A percentile compares a stretch with the other conserved stretches of the same genome.
Conservation (phyloP, 2,888 invertebrate genomes). For the Diploptera punctata region DNA sequence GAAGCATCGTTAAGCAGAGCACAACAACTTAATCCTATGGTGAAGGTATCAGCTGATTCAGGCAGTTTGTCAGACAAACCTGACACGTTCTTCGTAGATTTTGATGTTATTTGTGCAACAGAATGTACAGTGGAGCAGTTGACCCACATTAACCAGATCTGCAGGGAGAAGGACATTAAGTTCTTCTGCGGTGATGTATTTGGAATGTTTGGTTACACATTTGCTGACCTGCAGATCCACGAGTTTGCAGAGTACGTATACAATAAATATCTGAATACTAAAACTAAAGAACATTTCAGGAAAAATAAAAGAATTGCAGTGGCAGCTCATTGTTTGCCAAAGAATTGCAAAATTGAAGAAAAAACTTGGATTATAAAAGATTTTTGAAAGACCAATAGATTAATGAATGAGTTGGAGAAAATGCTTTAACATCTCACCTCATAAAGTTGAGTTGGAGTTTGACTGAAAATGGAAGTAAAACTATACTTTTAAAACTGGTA, state of each 20-base stretch:
- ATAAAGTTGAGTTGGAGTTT: too few species aligned
- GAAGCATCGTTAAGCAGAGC: constrained; percentile 80
- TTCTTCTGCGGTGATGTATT: constrained; percentile 92
- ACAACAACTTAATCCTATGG: constrained; percentile 92
- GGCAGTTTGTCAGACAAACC: constrained; percentile 69
- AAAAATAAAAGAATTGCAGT: too few species aligned
- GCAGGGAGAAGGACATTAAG: constrained; percentile 75
- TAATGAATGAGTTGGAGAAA: too few species aligned
- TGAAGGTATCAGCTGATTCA: constrained; percentile 75
- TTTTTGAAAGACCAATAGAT: too few species aligned
- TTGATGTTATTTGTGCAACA: constrained; percentile 85
- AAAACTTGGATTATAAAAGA: too few species aligned
- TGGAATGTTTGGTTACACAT: constrained; percentile 92
- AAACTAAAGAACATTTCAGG: too few species aligned
- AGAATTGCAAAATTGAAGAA: too few species aligned
- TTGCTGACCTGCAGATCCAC: constrained; percentile 87
- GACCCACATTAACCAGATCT: constrained; percentile 76
- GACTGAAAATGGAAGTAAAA: too few species aligned
- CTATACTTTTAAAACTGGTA: too few species aligned
- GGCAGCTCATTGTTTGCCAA: too few species aligned
- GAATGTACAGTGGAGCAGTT: constrained; percentile 75
- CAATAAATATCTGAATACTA: too few species aligned
- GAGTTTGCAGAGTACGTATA: constrained; percentile 76
- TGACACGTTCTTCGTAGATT: constrained; percentile 72
- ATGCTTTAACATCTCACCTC: too few species aligned